phyloP scores from a whole-genome alignment of 2,888 invertebrate species.

The Phanerotoma sp. region DNA sequence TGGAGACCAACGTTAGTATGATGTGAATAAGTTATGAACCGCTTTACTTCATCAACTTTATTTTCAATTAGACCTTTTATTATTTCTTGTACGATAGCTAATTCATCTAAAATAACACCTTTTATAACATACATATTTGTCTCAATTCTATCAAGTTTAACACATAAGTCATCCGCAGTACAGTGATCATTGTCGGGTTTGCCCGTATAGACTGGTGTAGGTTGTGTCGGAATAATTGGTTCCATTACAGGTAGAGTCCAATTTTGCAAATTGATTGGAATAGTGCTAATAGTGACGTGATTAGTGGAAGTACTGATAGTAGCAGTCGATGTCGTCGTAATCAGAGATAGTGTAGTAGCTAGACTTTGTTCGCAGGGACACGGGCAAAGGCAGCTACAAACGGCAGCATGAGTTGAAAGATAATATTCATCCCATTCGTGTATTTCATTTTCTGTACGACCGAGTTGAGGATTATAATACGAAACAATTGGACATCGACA shows the following conservation, averaged over 20 bases:
- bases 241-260: background rate
- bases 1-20: conserved; percentile 3
- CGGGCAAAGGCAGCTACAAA: conserved; percentile 14
- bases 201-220: background rate
- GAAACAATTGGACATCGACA: conserved; percentile 11
- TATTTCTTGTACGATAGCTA: background rate
- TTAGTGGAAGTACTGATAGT: background rate
- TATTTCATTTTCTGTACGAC: background rate
- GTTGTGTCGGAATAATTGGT: background rate
- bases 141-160: background rate
- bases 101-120: conserved; percentile 2
- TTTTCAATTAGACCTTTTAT: background rate
- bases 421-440: background rate
- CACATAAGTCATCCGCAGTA: background rate
- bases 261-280: background rate
- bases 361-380: conserved; percentile 9
- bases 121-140: background rate
- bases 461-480: background rate
- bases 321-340: background rate
- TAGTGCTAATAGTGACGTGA: background rate
- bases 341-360: background rate
- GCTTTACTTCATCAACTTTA: no score
- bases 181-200: background rate
- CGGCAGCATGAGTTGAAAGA: background rate
- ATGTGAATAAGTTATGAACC: background rate